phyloP scores from a whole-genome alignment of 2,113 vertebrate species.

The Dicentrarchus labrax region DNA sequence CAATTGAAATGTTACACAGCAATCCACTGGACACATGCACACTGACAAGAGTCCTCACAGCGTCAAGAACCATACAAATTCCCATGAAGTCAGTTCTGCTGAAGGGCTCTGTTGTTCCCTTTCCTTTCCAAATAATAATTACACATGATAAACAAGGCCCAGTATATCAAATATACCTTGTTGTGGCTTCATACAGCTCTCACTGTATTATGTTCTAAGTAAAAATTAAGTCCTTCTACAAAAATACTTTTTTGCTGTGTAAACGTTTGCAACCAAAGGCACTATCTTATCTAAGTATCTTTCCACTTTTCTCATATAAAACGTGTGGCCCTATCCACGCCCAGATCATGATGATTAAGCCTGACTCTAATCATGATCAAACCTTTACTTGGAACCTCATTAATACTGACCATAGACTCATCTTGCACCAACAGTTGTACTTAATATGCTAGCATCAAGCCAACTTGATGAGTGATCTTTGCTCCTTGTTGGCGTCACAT shows the following conservation, averaged over 20 bases:
- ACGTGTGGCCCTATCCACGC: neutral
- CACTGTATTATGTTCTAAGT: constrained; percentile 51
- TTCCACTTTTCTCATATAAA: constrained; percentile 9
- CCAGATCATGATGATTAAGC: constrained; percentile 7
- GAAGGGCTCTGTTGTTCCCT: constrained; percentile 18
- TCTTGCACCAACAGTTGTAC: neutral
- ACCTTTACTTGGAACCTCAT: neutral
- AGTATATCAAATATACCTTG: constrained; percentile 45
- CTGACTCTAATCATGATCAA: neutral
- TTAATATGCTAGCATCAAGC: constrained; percentile 1
- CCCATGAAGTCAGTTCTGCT: constrained; percentile 17
- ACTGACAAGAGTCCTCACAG: constrained; percentile 12
- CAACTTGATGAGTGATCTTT: neutral
- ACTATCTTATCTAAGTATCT: constrained; percentile 59
- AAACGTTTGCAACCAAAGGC: constrained; percentile 83
- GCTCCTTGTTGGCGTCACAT: neutral
- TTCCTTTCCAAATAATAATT: constrained; percentile 10
- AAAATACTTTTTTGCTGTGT: constrained; percentile 79
- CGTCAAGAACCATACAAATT: constrained; percentile 31
- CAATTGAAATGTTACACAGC: neutral
- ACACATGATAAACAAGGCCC: constrained; percentile 45
- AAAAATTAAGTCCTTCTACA: constrained; percentile 75
- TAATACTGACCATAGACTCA: neutral
- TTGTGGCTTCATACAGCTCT: constrained; percentile 50
- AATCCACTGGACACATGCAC: constrained; percentile 38